Evolutionary conservation across 2,797 vertebrate species (phyloP).

Genomic region (Natrix natrix): DNA sequence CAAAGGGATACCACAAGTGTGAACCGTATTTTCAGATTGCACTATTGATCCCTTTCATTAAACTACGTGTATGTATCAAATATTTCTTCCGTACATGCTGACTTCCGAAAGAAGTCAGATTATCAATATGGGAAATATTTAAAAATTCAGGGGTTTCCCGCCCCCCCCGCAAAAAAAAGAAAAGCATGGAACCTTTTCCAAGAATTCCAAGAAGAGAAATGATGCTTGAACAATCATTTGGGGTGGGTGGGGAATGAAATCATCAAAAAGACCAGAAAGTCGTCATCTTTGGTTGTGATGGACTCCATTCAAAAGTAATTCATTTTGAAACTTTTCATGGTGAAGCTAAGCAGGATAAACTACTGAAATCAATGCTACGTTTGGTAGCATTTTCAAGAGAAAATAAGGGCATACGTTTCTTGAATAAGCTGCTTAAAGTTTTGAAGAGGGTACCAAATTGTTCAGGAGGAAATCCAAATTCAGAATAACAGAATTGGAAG

Average conservation of each 20-base stretch:
- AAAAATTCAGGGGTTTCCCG: neutral
- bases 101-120: neutral
- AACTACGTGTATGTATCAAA: neutral
- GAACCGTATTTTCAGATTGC: neutral
- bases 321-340: neutral
- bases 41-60: neutral
- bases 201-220: neutral
- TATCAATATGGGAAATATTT: neutral
- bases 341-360: neutral
- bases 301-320: neutral
- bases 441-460: neutral
- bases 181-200: neutral
- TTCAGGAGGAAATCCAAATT: neutral
- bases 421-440: neutral
- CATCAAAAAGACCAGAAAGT: neutral
- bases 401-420: neutral
- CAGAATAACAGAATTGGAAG: too few relatives aligned
- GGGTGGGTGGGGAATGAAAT: neutral
- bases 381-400: neutral
- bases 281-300: neutral
- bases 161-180: neutral
- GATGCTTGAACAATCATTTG: neutral
- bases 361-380: neutral
- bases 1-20: neutral
- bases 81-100: neutral